Evolutionary conservation across 2,113 vertebrate genomes (phyloP).

Genomic region (Myiopsitta monachus): DNA sequence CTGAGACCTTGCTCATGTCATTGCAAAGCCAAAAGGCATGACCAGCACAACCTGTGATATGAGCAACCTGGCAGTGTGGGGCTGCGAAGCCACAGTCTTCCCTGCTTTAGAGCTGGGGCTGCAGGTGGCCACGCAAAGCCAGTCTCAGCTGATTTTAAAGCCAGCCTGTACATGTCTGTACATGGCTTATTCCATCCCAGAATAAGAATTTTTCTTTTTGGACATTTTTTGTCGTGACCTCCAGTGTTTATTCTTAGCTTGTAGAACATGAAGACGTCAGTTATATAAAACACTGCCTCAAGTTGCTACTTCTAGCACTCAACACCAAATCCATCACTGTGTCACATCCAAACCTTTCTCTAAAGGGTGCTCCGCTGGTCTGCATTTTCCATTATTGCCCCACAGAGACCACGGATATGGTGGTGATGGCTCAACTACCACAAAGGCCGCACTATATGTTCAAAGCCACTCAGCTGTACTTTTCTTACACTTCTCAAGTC

Average conservation of each 20-base stretch:
- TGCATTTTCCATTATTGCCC: neutral
- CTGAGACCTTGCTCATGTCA: neutral
- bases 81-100: neutral
- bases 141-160: neutral
- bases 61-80: accelerated
- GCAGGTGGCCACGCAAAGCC: neutral
- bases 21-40: neutral
- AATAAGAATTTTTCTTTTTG: neutral
- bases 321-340: neutral
- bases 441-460: accelerated
- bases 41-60: accelerated
- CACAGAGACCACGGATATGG: neutral
- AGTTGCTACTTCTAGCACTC: neutral
- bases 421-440: neutral
- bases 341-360: neutral
- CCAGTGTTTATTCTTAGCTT: neutral
- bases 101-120: neutral
- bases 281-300: neutral
- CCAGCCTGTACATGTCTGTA: neutral
- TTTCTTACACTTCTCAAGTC: neutral
- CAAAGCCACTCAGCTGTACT: neutral
- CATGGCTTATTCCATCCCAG: neutral
- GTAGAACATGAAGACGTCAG: neutral
- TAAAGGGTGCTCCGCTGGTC: neutral
- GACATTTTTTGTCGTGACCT: neutral